phyloP scores from a whole-genome alignment of 2,113 vertebrate species.

The Hystrix brachyura region DNA sequence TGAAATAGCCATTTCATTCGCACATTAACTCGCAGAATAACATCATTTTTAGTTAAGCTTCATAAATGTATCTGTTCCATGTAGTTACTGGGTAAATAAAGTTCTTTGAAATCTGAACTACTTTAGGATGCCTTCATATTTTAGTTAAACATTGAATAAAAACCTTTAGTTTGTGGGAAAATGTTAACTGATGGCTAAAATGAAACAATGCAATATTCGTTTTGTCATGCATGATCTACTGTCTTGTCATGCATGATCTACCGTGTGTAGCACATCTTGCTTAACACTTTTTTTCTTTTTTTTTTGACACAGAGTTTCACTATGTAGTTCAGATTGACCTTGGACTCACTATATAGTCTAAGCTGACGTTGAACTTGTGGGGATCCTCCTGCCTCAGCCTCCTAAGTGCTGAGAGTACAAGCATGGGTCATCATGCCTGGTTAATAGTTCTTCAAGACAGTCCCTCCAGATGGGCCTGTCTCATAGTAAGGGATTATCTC shows the following conservation, averaged over 20 bases:
- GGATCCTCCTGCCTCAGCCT: no score
- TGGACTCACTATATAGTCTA: no score
- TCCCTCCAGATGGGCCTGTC: not conserved
- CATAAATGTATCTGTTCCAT: constrained; percentile 38
- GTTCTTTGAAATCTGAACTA: constrained; percentile 62
- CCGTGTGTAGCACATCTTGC: not conserved
- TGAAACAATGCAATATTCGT: constrained; percentile 12
- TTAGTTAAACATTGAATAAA: not conserved
- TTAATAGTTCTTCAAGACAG: not conserved
- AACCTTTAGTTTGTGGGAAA: not conserved
- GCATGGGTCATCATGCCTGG: no score
- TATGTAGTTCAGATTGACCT: no score
- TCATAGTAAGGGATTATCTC: not conserved
- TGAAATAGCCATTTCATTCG: constrained; percentile 20
- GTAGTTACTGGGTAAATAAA: constrained; percentile 57
- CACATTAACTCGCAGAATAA: not conserved
- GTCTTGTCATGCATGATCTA: not conserved
- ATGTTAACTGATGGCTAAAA: constrained; percentile 67
- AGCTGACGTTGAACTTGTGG: no score
- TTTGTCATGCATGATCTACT: constrained; percentile 4
- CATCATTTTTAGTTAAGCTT: constrained; percentile 43
- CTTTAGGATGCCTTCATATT: constrained; percentile 23
- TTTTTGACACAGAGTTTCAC: no score
- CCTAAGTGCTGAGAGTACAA: no score
- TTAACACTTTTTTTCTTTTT: not conserved